Conservation (phyloP, 2,888 invertebrate species). For the Vandiemenella viatica region DNA sequence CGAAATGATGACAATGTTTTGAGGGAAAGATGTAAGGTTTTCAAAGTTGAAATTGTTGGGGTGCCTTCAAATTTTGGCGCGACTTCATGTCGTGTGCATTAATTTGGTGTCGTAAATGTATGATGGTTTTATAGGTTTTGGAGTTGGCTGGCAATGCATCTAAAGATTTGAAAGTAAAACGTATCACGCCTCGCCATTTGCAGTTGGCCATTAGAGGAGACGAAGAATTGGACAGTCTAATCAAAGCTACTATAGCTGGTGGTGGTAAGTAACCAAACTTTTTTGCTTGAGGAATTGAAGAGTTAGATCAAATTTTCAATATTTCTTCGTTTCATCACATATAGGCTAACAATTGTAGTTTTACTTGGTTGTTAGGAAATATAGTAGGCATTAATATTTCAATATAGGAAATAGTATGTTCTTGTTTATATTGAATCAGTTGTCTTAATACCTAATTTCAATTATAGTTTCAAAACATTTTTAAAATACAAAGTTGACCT, state of each 20-base stretch:
- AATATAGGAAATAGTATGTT: no score
- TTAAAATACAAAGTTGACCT: no score
- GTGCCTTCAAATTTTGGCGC: constrained; percentile 24
- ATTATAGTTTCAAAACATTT: no score
- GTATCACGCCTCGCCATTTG: constrained; percentile 98
- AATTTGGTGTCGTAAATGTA: no score
- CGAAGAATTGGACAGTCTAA: constrained; percentile 97
- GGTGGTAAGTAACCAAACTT: constrained; percentile 56
- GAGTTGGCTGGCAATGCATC: constrained; percentile 99
- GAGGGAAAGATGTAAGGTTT: background rate
- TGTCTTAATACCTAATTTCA: no score
- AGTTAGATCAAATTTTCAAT: background rate
- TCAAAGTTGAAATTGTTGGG: background rate
- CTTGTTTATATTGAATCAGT: no score
- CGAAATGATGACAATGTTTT: constrained; percentile 1
- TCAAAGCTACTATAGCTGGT: constrained; percentile 99
- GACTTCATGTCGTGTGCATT: no score
- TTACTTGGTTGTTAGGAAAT: background rate
- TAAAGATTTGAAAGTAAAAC: constrained; percentile 99
- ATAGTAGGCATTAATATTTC: no score
- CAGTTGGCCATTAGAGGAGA: constrained; percentile 98
- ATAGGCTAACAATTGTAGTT: background rate
- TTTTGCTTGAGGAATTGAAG: background rate
- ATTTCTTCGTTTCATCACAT: no score
- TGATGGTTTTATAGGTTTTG: constrained; percentile 54